A percentile compares a stretch with the other conserved stretches of the same genome.
phyloP scores from a whole-genome alignment of 2,888 invertebrate genomes.

The Parascotia fuliginaria region DNA sequence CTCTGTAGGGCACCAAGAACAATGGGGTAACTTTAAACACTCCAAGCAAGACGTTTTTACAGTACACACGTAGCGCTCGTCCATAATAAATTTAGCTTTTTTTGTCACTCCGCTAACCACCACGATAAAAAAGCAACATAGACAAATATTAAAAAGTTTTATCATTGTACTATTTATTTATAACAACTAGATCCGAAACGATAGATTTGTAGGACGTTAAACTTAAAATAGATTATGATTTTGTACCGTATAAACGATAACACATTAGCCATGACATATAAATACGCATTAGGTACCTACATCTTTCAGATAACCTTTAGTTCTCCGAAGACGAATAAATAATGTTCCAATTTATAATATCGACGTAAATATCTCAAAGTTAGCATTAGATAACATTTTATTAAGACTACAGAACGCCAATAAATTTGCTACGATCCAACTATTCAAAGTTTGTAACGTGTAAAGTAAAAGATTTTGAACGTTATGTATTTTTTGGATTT shows the following conservation, averaged over 20 bases:
- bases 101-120: conserved; percentile 38
- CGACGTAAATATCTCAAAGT: conserved; percentile 8
- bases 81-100: conserved; percentile 48
- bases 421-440: no score
- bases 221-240: conserved; percentile 5
- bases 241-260: conserved; percentile 41
- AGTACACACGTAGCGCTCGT: conserved; percentile 67
- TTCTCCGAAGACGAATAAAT: conserved; percentile 51
- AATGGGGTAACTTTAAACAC: conserved; percentile 69
- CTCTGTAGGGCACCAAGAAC: conserved; percentile 71
- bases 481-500: no score
- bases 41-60: conserved; percentile 71
- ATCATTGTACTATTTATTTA: conserved; percentile 33
- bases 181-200: conserved; percentile 2
- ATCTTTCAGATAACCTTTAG: conserved; percentile 74
- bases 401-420: no score
- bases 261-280: conserved; percentile 66
- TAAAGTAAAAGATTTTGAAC: no score
- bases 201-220: conserved; percentile 5
- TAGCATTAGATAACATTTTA: not conserved
- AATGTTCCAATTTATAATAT: conserved; percentile 38
- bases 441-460: no score
- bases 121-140: conserved; percentile 35
- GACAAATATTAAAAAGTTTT: conserved; percentile 22
- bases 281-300: conserved; percentile 50